These are phyloP conservation scores for Itoplectis maculator DNA, from an alignment of 2,888 invertebrate genomes.

Conservation along the genomic window DNA sequence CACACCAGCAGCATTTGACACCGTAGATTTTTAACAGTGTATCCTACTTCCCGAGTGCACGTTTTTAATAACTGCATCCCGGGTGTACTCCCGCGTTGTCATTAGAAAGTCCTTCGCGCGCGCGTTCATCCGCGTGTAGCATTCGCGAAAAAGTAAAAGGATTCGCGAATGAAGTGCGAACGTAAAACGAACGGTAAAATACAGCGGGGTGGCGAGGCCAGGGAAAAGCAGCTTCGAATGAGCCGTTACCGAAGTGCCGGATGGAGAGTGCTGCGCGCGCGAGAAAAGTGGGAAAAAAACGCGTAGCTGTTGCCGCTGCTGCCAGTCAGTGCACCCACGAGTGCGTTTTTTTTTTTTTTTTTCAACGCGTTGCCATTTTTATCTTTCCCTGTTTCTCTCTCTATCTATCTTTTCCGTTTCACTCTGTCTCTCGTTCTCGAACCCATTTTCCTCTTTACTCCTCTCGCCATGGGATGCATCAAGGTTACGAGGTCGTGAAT, in stretches of 20 bases:
- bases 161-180: conserved; percentile 59
- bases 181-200: conserved; percentile 56
- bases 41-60: too few relatives aligned
- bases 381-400: conserved; percentile 1
- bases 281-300: conserved; percentile 33
- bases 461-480: conserved; percentile 55
- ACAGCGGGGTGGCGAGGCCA: background rate
- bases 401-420: background rate
- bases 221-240: conserved; percentile 49
- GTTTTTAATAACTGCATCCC: background rate
- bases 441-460: conserved; percentile 7
- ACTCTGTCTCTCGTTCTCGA: too few relatives aligned
- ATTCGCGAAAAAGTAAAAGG: conserved; percentile 38
- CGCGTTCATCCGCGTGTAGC: background rate
- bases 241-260: conserved; percentile 36
- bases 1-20: too few relatives aligned
- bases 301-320: conserved; percentile 26
- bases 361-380: conserved; percentile 48
- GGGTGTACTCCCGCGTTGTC: background rate
- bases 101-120: background rate
- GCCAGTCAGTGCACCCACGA: conserved; percentile 55
- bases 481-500: conserved; percentile 69
- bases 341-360: too few relatives aligned
- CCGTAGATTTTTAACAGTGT: too few relatives aligned
- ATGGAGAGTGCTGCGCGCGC: conserved; percentile 25